Evolutionary conservation across 2,797 vertebrate genomes (phyloP).

Genomic region (Enteromius unitaeniatus): DNA sequence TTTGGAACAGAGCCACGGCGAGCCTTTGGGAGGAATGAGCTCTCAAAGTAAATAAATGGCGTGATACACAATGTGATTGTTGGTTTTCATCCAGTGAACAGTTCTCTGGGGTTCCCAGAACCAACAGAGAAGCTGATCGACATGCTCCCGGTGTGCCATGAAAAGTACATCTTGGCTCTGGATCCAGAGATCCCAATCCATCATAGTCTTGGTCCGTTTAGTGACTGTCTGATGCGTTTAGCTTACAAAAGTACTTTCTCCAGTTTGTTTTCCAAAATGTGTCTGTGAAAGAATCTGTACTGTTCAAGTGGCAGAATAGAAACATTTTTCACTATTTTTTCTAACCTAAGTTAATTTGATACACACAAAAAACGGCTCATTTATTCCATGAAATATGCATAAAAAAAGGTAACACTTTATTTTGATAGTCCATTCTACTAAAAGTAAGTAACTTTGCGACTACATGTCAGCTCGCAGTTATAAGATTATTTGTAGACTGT

Average conservation of each 20-base stretch:
- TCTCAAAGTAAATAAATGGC: slow-evolving; percentile 32
- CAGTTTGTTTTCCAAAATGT: neutral
- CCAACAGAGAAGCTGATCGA: slow-evolving; percentile 36
- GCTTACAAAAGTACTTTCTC: neutral
- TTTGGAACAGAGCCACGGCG: slow-evolving; percentile 14
- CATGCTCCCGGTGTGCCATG: slow-evolving; percentile 21
- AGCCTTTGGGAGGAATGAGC: slow-evolving; percentile 7
- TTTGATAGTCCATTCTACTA: too few species aligned
- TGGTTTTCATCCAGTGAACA: slow-evolving; percentile 29
- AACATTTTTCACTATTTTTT: neutral
- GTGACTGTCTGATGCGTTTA: neutral
- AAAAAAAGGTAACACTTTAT: too few species aligned
- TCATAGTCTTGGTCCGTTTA: neutral
- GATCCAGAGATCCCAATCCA: neutral
- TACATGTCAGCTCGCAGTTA: too few species aligned
- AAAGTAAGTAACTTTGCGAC: too few species aligned
- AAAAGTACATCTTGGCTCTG: slow-evolving; percentile 4
- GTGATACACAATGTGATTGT: slow-evolving; percentile 32
- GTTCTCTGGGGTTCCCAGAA: slow-evolving; percentile 21
- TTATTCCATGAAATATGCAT: too few species aligned
- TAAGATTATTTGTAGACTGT: too few species aligned
- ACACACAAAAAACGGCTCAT: neutral
- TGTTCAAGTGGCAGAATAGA: neutral
- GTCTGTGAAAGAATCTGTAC: neutral
- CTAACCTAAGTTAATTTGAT: too few species aligned